A percentile compares a stretch with the other conserved stretches of the same genome.
Evolutionary conservation across 1,140 invertebrate species (phyloP).

Genomic region (Penaeus chinensis): DNA sequence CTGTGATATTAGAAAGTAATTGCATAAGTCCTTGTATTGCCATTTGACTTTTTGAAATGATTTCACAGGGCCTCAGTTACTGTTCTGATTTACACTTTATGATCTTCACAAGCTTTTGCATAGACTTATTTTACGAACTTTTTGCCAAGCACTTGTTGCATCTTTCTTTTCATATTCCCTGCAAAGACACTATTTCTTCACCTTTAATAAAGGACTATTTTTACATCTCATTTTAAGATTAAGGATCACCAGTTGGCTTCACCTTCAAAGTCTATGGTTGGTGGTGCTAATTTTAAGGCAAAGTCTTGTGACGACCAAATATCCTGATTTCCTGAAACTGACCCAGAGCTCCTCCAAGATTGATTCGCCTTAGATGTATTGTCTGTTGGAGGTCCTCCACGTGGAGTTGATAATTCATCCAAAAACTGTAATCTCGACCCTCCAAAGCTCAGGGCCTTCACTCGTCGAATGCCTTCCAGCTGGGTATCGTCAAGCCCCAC

Average conservation of each 20-base stretch:
- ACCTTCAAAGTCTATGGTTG: conserved; percentile 32
- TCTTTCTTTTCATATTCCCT: too few species aligned
- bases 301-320: conserved; percentile 50
- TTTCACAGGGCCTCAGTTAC: too few species aligned
- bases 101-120: too few species aligned
- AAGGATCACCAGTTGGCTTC: conserved; percentile 9
- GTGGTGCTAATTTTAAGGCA: conserved; percentile 45
- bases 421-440: conserved; percentile 49
- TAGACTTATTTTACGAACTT: too few species aligned
- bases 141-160: too few species aligned
- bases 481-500: conserved; percentile 46
- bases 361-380: not conserved
- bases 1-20: too few species aligned
- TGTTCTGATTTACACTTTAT: too few species aligned
- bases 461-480: conserved; percentile 45
- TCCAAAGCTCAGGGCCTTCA: conserved; percentile 27
- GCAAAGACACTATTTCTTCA: not conserved
- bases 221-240: not conserved
- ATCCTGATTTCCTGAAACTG: conserved; percentile 12
- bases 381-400: not conserved
- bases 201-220: not conserved
- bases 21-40: too few species aligned
- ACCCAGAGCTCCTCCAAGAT: not conserved
- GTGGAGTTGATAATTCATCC: conserved; percentile 37
- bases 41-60: too few species aligned